These are phyloP conservation scores for Pyrrhia umbra DNA, from an alignment of 2,888 invertebrate species.

Conservation along the genomic window DNA sequence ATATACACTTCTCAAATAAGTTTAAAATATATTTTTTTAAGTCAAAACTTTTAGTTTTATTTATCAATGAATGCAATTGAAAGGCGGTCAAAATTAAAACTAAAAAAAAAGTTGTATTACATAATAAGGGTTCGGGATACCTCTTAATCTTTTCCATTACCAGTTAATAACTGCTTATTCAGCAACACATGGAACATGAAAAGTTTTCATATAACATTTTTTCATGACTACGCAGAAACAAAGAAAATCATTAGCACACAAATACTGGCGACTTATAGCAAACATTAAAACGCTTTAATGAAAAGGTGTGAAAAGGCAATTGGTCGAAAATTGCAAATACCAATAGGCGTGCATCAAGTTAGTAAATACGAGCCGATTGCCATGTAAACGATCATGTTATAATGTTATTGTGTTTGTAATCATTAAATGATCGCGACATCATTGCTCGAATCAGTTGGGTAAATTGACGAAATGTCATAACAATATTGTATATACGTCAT, in stretches of 20 bases:
- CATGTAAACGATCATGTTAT: conserved; percentile 57
- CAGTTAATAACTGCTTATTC: background rate
- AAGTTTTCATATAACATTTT: background rate
- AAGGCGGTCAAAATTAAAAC: no score
- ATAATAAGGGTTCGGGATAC: no score
- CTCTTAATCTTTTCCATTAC: no score
- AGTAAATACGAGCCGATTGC: conserved; percentile 47
- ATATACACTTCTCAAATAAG: background rate
- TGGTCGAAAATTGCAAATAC: conserved; percentile 79
- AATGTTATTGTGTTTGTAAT: conserved; percentile 57
- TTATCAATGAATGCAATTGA: no score
- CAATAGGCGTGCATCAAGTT: conserved; percentile 64
- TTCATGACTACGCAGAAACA: conserved; percentile 5
- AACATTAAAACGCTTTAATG: conserved; percentile 67
- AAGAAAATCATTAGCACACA: conserved; percentile 47
- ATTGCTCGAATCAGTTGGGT: conserved; percentile 42
- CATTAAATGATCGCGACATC: conserved; percentile 50
- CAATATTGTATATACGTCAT: background rate
- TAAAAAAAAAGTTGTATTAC: no score
- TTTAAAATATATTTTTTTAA: no score
- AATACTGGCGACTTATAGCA: conserved; percentile 48
- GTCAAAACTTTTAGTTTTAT: no score
- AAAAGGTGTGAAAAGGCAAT: conserved; percentile 79
- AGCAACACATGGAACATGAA: background rate
- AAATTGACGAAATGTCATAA: conserved; percentile 51